Base-by-base conservation (phyloP, 2,888 invertebrate genomes). In the Horisme vitalbata region DNA sequence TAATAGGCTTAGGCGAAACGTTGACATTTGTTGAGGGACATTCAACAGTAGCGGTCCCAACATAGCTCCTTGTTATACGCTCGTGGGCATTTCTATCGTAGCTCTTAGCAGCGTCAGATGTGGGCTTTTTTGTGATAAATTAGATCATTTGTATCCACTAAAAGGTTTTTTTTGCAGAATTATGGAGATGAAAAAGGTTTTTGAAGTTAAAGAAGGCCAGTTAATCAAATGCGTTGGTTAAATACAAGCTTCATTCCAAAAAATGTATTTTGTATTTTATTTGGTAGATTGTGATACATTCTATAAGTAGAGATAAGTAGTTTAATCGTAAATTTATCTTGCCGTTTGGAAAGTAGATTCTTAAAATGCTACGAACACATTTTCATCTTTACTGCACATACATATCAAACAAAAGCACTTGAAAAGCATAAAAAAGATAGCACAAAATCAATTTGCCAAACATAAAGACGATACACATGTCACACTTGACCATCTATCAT, bases 401-500 rank as follows among this genome's bases (percentile, higher is more conserved):
- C 15, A 31, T 18, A 4, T 5, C 5, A 4, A 10, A 30, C 9
- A 31, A 28, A 4, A 28, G 13, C 44, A 37, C 26, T 27, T 14
- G 14, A 41, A 50, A 10, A 43, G 10, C 35, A 24, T 44, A 41
- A 41, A 45, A 56, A 53, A 54, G 50, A 54, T 45, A 55, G 23
- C 57, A 57, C 47, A 65, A 76, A 77, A 82, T 77, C 79, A 79
- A 83, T 82, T 83, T 77, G 71, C 61, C 45, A 59, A 59, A 63
- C 60, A 75, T 78, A 77, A 80, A 79, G 77, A 72, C 62, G 68
- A 59, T 71, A 70, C 86, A 86, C 83, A 85, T 86, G 86, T 79
- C 78, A 71, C 77, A 75, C 82, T 83, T 76, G 76, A 76, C 75
- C 68, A 69, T 76, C 68, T 60, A 71, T 75, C 71, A 74, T 76